These are phyloP conservation scores for Imbricaverruca yamaguchii DNA, from an alignment of 2,888 invertebrate species.

Conservation along the genomic window DNA sequence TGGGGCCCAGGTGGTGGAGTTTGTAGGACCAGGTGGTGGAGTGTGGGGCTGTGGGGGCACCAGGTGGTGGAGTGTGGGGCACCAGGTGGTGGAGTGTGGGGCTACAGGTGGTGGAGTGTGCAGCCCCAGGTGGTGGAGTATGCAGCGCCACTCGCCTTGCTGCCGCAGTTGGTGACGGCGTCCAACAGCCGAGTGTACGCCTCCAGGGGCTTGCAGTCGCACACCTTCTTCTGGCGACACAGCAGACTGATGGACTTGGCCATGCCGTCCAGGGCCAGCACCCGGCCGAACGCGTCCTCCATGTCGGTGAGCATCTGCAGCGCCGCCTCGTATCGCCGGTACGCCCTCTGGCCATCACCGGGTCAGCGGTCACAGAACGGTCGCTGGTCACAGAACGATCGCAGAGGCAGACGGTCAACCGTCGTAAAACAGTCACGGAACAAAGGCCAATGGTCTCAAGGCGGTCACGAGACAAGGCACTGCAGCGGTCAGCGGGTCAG, in stretches of 20 bases:
- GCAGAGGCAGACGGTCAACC: too few relatives aligned
- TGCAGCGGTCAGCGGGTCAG: too few relatives aligned
- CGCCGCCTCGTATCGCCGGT: slow-evolving; percentile 74
- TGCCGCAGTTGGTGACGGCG: slow-evolving; percentile 76
- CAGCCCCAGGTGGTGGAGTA: too few relatives aligned
- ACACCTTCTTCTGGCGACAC: slow-evolving; percentile 66
- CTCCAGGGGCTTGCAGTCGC: slow-evolving; percentile 76
- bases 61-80: too few relatives aligned
- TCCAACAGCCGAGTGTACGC: slow-evolving; percentile 75
- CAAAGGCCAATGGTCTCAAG: too few relatives aligned
- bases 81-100: too few relatives aligned
- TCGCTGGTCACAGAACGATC: neutral
- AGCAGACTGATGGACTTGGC: slow-evolving; percentile 53
- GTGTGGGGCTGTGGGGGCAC: too few relatives aligned
- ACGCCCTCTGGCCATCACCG: slow-evolving; percentile 50
- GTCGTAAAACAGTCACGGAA: too few relatives aligned
- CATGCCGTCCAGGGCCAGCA: slow-evolving; percentile 85
- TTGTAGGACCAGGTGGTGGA: too few relatives aligned
- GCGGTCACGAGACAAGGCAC: too few relatives aligned
- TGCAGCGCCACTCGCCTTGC: slow-evolving; percentile 53
- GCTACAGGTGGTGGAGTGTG: too few relatives aligned
- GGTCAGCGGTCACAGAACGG: neutral
- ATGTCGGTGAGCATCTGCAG: slow-evolving; percentile 70
- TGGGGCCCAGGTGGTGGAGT: too few relatives aligned
- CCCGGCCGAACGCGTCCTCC: slow-evolving; percentile 75